Evolutionary conservation across 2,888 invertebrate species (phyloP).

Genomic region (Sphecodes monilicornis): DNA sequence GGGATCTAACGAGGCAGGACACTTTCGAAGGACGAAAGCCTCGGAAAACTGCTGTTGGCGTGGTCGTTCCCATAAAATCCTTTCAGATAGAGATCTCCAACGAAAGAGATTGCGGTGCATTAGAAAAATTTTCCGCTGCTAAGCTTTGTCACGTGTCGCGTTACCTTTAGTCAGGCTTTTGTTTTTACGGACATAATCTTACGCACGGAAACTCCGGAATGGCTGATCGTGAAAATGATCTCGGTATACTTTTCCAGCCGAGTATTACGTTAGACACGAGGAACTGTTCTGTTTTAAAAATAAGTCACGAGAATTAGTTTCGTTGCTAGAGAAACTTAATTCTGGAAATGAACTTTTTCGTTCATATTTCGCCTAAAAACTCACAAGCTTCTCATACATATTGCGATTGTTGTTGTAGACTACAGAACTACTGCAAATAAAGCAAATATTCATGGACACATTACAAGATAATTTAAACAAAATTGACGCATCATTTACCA

Average conservation of each 20-base stretch:
- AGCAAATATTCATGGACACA: background rate
- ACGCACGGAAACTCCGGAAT: background rate
- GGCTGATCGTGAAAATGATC: background rate
- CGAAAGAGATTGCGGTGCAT: background rate
- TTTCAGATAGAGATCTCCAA: slow-evolving; percentile 34
- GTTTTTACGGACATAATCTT: background rate
- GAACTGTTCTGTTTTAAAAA: background rate
- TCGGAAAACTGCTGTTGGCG: slow-evolving; percentile 5
- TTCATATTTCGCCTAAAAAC: no score
- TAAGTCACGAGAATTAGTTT: background rate
- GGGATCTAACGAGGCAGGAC: background rate
- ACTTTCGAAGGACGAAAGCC: slow-evolving; percentile 7
- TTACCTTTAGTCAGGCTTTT: background rate
- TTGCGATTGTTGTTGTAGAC: background rate
- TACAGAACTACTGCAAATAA: background rate
- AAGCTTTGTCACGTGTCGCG: slow-evolving; percentile 29
- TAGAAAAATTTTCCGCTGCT: slow-evolving; percentile 36
- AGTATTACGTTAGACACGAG: background rate
- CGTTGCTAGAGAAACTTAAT: background rate
- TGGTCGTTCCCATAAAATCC: slow-evolving; percentile 13
- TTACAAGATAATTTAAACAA: background rate
- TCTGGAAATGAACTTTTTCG: no score
- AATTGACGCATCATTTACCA: no score
- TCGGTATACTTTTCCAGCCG: background rate
- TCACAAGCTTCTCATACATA: no score